These are phyloP conservation scores for Pyrgilauda ruficollis DNA, from an alignment of 2,113 vertebrate genomes.

Conservation along the genomic window DNA sequence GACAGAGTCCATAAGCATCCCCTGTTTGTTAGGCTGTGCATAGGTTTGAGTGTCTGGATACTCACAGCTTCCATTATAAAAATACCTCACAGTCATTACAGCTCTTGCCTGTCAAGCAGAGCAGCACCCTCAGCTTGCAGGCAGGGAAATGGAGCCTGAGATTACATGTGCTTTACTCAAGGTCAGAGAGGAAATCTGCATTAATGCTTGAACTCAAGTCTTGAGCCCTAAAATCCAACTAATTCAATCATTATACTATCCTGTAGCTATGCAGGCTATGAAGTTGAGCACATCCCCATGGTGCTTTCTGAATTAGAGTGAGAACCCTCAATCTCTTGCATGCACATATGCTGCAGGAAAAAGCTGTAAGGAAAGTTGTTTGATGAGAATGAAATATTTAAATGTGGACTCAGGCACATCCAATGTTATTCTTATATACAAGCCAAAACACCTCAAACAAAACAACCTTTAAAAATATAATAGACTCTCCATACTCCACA, in stretches of 20 bases:
- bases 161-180: conserved; percentile 6
- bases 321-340: neutral
- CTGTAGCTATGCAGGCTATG: neutral
- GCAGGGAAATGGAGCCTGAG: neutral
- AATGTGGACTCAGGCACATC: neutral
- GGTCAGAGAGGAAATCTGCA: neutral
- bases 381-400: neutral
- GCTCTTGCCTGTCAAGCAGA: neutral
- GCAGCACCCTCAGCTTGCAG: neutral
- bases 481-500: neutral
- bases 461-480: neutral
- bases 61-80: neutral
- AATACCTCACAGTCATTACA: neutral
- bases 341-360: neutral
- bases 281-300: neutral
- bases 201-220: neutral
- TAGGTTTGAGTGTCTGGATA: neutral
- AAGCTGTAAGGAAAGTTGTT: neutral
- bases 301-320: neutral
- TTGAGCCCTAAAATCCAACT: neutral
- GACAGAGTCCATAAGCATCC: neutral
- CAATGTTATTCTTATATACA: neutral
- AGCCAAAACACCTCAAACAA: neutral
- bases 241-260: neutral
- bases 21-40: neutral